These are phyloP conservation scores for Limnephilus marmoratus DNA, from an alignment of 2,888 invertebrate genomes.

Conservation along the genomic window DNA sequence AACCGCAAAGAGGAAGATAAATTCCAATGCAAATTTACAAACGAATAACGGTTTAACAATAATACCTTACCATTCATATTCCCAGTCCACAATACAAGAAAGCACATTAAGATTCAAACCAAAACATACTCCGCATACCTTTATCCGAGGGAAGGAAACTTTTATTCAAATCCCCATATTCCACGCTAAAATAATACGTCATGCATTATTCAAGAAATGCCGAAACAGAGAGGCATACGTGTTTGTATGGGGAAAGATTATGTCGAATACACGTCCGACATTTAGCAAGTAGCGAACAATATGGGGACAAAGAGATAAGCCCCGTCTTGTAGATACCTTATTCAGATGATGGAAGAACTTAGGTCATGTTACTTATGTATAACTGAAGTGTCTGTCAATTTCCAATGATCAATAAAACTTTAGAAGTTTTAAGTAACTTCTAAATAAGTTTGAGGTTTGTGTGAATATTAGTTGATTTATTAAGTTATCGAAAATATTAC, in stretches of 20 bases:
- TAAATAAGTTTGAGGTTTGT: too few species aligned
- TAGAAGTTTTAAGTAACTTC: too few species aligned
- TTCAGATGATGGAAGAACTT: background rate
- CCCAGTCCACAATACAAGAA: background rate
- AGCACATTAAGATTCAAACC: background rate
- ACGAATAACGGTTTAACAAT: background rate
- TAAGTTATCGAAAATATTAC: too few species aligned
- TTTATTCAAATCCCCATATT: background rate
- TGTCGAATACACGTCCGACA: constrained; percentile 31
- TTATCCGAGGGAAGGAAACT: background rate
- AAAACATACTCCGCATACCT: background rate
- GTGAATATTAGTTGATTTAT: too few species aligned
- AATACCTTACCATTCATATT: background rate
- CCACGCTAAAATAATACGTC: background rate
- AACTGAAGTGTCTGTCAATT: too few species aligned
- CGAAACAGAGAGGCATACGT: background rate
- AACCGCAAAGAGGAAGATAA: background rate
- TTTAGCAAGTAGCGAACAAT: constrained; percentile 40
- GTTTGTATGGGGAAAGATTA: constrained; percentile 21
- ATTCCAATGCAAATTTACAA: background rate
- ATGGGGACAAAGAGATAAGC: constrained; percentile 37
- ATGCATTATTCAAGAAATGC: constrained; percentile 14
- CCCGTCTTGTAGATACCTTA: background rate
- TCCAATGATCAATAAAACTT: too few species aligned
- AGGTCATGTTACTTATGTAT: background rate